Conservation (phyloP, 2,113 vertebrate species). For the Caloenas nicobarica region DNA sequence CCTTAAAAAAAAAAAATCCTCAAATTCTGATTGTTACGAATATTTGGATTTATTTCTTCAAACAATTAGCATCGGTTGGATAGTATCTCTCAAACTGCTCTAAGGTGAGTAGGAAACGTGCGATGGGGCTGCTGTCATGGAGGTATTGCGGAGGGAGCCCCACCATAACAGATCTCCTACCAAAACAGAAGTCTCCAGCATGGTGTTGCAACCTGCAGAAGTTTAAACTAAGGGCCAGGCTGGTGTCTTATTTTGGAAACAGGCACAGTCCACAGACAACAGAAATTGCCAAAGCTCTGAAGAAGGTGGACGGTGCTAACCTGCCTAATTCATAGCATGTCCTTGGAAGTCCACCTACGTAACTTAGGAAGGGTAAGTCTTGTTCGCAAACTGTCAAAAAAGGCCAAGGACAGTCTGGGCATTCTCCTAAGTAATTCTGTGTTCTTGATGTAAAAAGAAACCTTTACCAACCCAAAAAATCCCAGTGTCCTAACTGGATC, state of each 20-base stretch:
- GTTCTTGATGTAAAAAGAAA: slow-evolving; percentile 10
- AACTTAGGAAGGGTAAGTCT: not conserved
- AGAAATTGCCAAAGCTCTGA: not conserved
- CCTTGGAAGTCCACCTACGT: not conserved
- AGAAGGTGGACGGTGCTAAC: not conserved
- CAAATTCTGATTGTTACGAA: not conserved
- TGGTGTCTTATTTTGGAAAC: not conserved
- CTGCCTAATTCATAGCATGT: not conserved
- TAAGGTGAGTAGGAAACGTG: not conserved
- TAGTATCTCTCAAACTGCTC: not conserved
- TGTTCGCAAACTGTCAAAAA: not conserved
- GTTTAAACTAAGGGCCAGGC: not conserved
- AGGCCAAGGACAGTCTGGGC: not conserved
- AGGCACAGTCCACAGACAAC: not conserved
- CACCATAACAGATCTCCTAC: not conserved
- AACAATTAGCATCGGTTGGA: not conserved
- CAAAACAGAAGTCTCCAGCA: not conserved
- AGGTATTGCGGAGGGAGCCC: not conserved
- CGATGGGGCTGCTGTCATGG: not conserved
- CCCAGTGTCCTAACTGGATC: slow-evolving; percentile 32
- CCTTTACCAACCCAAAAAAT: not conserved
- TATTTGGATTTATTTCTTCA: not conserved
- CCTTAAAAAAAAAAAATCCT: not conserved
- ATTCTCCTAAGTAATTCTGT: not conserved
- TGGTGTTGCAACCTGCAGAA: not conserved